Conservation (phyloP, 2,888 invertebrate species). For the Bibio marci region DNA sequence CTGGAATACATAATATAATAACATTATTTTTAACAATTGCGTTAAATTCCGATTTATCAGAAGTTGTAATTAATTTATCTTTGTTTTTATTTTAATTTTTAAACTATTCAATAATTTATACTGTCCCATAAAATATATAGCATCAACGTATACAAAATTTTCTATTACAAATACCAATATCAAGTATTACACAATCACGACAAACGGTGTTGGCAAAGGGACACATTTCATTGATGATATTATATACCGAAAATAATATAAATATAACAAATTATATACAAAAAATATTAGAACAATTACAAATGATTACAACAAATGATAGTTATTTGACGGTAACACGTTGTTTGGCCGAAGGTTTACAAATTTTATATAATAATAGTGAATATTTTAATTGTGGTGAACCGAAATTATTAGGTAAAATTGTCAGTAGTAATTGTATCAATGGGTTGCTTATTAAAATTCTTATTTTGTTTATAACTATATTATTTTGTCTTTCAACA, state of each 20-base stretch:
- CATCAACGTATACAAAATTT: conserved; percentile 24
- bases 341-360: conserved; percentile 18
- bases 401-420: conserved; percentile 17
- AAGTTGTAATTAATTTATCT: conserved; percentile 11
- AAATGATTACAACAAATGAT: conserved; percentile 17
- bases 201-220: conserved; percentile 24
- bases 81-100: too few species aligned
- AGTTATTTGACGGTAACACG: conserved; percentile 16
- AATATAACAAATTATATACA: conserved; percentile 21
- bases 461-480: too few species aligned
- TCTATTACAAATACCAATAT: conserved; percentile 22
- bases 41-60: conserved; percentile 18
- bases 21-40: conserved; percentile 22
- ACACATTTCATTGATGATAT: conserved; percentile 25
- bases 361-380: conserved; percentile 18
- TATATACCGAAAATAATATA: conserved; percentile 22
- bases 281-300: conserved; percentile 22
- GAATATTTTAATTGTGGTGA: conserved; percentile 22
- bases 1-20: conserved; percentile 37
- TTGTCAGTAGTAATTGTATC: too few species aligned
- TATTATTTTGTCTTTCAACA: conserved; percentile 7
- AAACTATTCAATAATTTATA: too few species aligned
- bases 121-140: conserved; percentile 9
- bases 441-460: too few species aligned
- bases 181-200: conserved; percentile 21